A percentile compares a stretch with the other conserved stretches of the same genome.
Evolutionary conservation across 2,113 vertebrate genomes (phyloP).

Genomic region (Talpa occidentalis): DNA sequence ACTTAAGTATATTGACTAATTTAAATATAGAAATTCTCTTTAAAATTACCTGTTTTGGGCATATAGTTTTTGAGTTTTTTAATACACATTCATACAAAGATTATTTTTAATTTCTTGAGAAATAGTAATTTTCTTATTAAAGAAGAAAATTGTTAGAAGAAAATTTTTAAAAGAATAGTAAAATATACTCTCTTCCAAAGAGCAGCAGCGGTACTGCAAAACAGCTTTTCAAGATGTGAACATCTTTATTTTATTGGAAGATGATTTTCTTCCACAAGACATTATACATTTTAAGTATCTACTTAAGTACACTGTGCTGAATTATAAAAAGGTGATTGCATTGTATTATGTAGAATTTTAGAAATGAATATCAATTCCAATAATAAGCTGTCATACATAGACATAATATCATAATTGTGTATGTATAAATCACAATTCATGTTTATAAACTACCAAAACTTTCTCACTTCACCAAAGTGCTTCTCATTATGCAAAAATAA

Average conservation of each 20-base stretch:
- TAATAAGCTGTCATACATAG: not conserved
- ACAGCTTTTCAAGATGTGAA: not conserved
- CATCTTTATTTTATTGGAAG: not conserved
- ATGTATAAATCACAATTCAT: slow-evolving; percentile 6
- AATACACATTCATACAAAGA: not conserved
- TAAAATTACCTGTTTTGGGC: not conserved
- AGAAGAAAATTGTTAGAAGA: not conserved
- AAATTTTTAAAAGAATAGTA: not conserved
- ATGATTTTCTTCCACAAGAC: not conserved
- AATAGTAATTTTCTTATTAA: not conserved
- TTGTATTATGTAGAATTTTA: not conserved
- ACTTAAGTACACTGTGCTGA: not conserved
- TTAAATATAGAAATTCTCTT: not conserved
- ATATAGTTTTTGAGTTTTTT: not conserved
- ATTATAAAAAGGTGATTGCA: not conserved
- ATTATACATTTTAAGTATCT: not conserved
- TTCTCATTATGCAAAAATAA: not conserved
- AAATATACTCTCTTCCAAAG: not conserved
- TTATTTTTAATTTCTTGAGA: not conserved
- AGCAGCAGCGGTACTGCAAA: not conserved
- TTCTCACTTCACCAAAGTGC: no score
- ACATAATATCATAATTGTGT: not conserved
- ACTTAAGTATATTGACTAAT: not conserved
- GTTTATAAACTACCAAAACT: not conserved
- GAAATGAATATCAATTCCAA: not conserved